phyloP scores from a whole-genome alignment of 2,888 invertebrate species.

The Hirudinaria manillensis region DNA sequence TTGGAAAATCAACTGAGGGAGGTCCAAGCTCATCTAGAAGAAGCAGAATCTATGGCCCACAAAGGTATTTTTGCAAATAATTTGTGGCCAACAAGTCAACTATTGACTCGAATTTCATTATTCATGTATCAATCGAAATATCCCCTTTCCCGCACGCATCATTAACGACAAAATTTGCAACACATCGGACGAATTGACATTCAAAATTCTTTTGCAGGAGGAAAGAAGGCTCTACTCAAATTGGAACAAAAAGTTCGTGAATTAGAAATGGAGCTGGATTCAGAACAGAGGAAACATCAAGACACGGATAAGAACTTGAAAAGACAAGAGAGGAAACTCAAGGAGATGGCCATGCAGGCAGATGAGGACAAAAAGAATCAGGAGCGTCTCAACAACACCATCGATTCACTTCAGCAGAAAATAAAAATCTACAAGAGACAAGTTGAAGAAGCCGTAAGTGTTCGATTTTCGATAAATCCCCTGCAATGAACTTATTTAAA shows the following conservation, averaged over 20 bases:
- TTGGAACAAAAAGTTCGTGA: conserved; percentile 70
- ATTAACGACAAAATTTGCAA: background rate
- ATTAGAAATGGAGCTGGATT: conserved; percentile 76
- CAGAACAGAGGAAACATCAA: conserved; percentile 95
- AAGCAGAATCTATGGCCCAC: conserved; percentile 91
- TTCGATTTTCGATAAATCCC: background rate
- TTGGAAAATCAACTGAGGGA: conserved; percentile 98
- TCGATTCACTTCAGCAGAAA: conserved; percentile 28
- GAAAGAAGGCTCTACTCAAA: conserved; percentile 94
- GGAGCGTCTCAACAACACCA: conserved; percentile 13
- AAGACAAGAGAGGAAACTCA: conserved; percentile 71
- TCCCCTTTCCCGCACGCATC: too few relatives aligned
- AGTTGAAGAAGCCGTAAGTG: conserved; percentile 84
- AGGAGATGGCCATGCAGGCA: conserved; percentile 28
- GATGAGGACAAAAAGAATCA: conserved; percentile 31
- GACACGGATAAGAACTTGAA: conserved; percentile 97
- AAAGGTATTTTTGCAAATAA: conserved; percentile 57
- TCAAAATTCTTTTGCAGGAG: conserved; percentile 4
- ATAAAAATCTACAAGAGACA: conserved; percentile 75
- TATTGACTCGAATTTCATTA: too few relatives aligned
- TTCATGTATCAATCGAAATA: too few relatives aligned
- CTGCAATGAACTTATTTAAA: background rate
- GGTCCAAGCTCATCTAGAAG: conserved; percentile 81
- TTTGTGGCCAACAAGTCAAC: too few relatives aligned
- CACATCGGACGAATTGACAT: too few relatives aligned